A percentile compares a stretch with the other conserved stretches of the same genome.
Evolutionary conservation across 2,888 invertebrate genomes (phyloP).

Genomic region (Drosophila basisetae): DNA sequence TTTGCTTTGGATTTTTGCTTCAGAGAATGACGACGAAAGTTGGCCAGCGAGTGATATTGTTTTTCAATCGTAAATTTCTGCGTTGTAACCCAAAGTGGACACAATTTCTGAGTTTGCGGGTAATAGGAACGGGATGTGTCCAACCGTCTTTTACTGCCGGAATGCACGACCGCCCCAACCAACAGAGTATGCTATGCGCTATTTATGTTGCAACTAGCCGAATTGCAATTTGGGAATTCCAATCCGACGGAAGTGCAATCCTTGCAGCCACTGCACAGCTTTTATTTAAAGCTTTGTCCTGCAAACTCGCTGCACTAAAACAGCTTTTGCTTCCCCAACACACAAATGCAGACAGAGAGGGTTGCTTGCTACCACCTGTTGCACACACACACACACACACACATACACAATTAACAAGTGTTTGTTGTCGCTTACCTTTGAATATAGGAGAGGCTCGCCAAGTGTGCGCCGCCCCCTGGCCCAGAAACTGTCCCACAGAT

Average conservation of each 20-base stretch:
- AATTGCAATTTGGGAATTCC: conserved; percentile 72
- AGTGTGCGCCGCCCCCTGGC: conserved; percentile 85
- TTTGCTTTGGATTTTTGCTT: conserved; percentile 40
- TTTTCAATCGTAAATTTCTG: conserved; percentile 59
- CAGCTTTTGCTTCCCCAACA: conserved; percentile 44
- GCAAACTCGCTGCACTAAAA: conserved; percentile 43
- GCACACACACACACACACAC: background rate
- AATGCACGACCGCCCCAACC: conserved; percentile 79
- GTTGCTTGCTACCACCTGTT: conserved; percentile 33
- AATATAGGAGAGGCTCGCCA: conserved; percentile 85
- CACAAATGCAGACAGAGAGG: conserved; percentile 7
- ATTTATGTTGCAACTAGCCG: conserved; percentile 51
- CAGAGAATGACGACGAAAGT: conserved; percentile 69
- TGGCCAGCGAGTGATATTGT: conserved; percentile 19
- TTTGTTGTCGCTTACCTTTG: conserved; percentile 80
- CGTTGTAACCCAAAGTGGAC: conserved; percentile 60
- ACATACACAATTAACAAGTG: background rate
- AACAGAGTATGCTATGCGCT: conserved; percentile 16
- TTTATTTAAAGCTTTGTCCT: conserved; percentile 46
- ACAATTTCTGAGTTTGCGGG: conserved; percentile 75
- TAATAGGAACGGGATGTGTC: conserved; percentile 73
- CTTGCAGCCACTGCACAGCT: conserved; percentile 38
- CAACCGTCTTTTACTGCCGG: conserved; percentile 76
- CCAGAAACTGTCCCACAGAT: conserved; percentile 85
- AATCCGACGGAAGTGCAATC: conserved; percentile 46